phyloP scores from a whole-genome alignment of 2,113 vertebrate genomes.

The Tetraodon nigroviridis region DNA sequence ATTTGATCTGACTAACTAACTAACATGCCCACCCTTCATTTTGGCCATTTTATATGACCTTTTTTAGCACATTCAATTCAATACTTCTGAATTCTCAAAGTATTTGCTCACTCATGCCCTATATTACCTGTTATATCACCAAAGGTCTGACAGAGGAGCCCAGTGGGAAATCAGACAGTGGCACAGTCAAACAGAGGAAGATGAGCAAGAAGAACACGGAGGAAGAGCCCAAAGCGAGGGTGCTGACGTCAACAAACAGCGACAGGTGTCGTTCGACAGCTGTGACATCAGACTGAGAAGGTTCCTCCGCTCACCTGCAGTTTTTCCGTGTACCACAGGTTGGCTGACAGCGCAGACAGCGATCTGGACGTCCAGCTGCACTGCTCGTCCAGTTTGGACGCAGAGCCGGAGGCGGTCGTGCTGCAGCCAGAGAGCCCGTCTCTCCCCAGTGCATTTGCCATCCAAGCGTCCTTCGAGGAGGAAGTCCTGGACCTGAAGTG shows the following conservation, averaged over 20 bases:
- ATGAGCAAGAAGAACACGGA: conserved; percentile 77
- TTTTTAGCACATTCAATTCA: too few species aligned
- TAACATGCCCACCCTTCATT: too few species aligned
- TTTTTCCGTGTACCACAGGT: conserved; percentile 65
- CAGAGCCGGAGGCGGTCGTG: conserved; percentile 64
- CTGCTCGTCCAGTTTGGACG: conserved; percentile 76
- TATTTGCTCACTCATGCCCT: background rate
- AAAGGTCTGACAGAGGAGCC: conserved; percentile 87
- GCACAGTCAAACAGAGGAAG: conserved; percentile 79
- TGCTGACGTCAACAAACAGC: conserved; percentile 81
- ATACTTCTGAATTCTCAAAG: background rate
- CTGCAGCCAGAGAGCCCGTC: conserved; percentile 76
- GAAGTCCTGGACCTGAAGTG: conserved; percentile 93
- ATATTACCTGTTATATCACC: background rate
- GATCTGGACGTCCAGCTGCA: conserved; percentile 74
- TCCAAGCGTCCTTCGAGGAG: conserved; percentile 83
- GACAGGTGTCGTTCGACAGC: conserved; percentile 82
- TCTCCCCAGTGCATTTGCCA: conserved; percentile 74
- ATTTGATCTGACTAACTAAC: too few species aligned
- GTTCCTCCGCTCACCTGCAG: background rate
- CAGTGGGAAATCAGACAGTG: conserved; percentile 78
- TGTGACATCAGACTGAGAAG: too few species aligned
- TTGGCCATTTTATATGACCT: too few species aligned
- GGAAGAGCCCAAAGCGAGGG: conserved; percentile 76
- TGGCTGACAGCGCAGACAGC: conserved; percentile 78